phyloP scores from a whole-genome alignment of 2,113 vertebrate species.

The Leucosticte australis region DNA sequence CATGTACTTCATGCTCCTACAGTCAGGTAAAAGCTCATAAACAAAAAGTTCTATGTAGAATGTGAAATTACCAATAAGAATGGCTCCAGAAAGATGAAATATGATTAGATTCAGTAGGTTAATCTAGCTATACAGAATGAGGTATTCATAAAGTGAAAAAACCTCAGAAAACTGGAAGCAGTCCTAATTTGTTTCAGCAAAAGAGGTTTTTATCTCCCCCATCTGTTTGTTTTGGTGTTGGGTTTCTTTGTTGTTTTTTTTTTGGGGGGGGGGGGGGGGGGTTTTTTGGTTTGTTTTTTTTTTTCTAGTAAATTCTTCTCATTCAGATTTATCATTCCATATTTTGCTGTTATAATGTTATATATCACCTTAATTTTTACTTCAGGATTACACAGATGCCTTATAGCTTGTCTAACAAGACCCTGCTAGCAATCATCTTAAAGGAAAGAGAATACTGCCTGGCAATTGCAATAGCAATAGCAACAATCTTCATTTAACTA shows the following conservation, averaged over 20 bases:
- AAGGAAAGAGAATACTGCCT: background rate
- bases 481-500: conserved; percentile 5
- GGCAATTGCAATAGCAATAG: background rate
- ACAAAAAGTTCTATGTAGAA: background rate
- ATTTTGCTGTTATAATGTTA: background rate
- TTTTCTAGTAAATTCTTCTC: background rate
- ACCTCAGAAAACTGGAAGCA: background rate
- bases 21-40: background rate
- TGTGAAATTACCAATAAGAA: background rate
- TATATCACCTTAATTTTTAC: background rate
- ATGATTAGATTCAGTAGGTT: background rate
- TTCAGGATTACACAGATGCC: background rate
- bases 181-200: conserved; percentile 15
- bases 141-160: background rate
- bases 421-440: background rate
- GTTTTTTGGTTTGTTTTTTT: no score
- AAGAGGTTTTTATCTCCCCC: conserved; percentile 16
- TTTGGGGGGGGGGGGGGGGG: no score
- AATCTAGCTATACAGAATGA: background rate
- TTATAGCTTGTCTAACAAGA: conserved; percentile 35
- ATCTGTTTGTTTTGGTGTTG: background rate
- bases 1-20: background rate
- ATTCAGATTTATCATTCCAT: background rate
- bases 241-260: no score
- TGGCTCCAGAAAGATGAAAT: background rate